These are phyloP conservation scores for Potamilus streckersoni DNA, from an alignment of 1,140 invertebrate species.

Conservation along the genomic window DNA sequence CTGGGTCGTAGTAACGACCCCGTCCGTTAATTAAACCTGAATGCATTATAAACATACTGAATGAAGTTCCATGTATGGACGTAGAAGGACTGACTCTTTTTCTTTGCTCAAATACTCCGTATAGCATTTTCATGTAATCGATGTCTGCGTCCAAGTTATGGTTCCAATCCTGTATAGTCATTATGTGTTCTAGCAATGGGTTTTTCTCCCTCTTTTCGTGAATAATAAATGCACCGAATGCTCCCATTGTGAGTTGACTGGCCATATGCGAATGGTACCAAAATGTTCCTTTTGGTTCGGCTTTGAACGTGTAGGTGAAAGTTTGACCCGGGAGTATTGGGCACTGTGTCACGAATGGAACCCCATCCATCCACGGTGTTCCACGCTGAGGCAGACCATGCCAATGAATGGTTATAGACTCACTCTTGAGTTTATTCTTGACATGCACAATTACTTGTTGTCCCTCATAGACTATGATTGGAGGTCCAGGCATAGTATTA, in stretches of 20 bases:
- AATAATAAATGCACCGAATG: slow-evolving; percentile 54
- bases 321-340: slow-evolving; percentile 86
- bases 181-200: slow-evolving; percentile 36
- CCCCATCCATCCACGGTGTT: slow-evolving; percentile 90
- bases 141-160: slow-evolving; percentile 48
- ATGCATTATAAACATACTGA: slow-evolving; percentile 40
- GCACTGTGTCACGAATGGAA: slow-evolving; percentile 90
- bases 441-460: slow-evolving; percentile 89
- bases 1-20: slow-evolving; percentile 41
- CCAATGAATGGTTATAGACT: slow-evolving; percentile 89
- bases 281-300: slow-evolving; percentile 52
- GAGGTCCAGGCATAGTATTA: slow-evolving; percentile 53
- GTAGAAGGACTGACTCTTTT: slow-evolving; percentile 11
- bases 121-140: slow-evolving; percentile 44
- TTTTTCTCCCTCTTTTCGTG: slow-evolving; percentile 15
- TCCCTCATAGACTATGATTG: slow-evolving; percentile 81
- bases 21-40: slow-evolving; percentile 60
- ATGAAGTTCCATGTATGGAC: slow-evolving; percentile 35
- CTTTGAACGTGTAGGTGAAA: slow-evolving; percentile 82
- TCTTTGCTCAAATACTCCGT: slow-evolving; percentile 37
- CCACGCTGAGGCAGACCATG: slow-evolving; percentile 84
- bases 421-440: slow-evolving; percentile 82
- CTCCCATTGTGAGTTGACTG: slow-evolving; percentile 48
- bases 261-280: slow-evolving; percentile 65
- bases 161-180: slow-evolving; percentile 55